phyloP scores from a whole-genome alignment of 1,140 invertebrate species.

The Aporrectodea caliginosa region DNA sequence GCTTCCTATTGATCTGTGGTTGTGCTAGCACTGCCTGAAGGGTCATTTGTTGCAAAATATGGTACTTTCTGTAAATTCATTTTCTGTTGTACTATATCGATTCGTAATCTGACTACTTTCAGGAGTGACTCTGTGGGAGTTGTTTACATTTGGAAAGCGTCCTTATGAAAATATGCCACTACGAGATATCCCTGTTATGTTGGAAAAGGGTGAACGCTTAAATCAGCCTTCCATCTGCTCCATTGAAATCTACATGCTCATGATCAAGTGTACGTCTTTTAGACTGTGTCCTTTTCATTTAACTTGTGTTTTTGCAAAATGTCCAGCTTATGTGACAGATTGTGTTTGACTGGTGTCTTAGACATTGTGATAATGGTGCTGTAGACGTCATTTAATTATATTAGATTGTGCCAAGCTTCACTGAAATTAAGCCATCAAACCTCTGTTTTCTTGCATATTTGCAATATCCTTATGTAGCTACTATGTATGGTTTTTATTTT shows the following conservation, averaged over 20 bases:
- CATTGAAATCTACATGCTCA: slow-evolving; percentile 92
- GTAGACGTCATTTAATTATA: neutral
- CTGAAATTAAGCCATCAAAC: neutral
- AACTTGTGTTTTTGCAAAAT: neutral
- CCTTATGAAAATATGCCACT: slow-evolving; percentile 89
- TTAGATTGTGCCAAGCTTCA: neutral
- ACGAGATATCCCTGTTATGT: slow-evolving; percentile 81
- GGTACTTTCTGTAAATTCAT: too few species aligned
- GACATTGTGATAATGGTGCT: too few species aligned
- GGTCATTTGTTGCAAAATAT: too few species aligned
- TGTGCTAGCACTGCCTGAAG: too few species aligned
- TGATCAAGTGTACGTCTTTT: slow-evolving; percentile 74
- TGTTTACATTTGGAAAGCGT: slow-evolving; percentile 87
- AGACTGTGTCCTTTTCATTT: neutral
- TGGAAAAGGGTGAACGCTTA: slow-evolving; percentile 88
- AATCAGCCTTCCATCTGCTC: slow-evolving; percentile 88
- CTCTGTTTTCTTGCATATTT: neutral
- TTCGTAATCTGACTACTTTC: too few species aligned
- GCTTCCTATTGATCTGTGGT: too few species aligned
- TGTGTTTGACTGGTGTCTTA: too few species aligned
- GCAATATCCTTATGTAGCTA: too few species aligned
- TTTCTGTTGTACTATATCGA: too few species aligned
- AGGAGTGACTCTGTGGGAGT: slow-evolving; percentile 93
- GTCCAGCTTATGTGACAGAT: neutral
- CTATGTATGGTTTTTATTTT: too few species aligned